Conservation (phyloP, 2,113 vertebrate genomes). For the Pterophyllum scalare region DNA sequence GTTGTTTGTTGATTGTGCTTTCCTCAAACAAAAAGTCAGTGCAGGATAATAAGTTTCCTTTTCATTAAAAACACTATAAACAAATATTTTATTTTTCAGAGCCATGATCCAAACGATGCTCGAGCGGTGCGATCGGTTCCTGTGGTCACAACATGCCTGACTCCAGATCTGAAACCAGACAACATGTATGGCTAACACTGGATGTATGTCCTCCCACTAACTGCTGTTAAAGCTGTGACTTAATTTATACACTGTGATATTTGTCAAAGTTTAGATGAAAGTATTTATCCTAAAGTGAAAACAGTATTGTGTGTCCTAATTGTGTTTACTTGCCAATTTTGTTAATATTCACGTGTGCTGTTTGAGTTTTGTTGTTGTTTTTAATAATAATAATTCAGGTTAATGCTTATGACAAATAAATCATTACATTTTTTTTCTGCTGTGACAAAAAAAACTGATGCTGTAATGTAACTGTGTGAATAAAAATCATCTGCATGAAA, state of each 20-base stretch:
- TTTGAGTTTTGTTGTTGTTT: not conserved
- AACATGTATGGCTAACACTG: conserved; percentile 1
- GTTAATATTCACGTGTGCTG: not conserved
- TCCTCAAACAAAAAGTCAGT: not conserved
- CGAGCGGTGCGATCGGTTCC: conserved; percentile 94
- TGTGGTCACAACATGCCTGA: conserved; percentile 96
- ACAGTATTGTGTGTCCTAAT: conserved; percentile 25
- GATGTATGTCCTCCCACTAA: conserved; percentile 9
- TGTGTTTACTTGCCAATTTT: not conserved
- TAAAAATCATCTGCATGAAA: conserved; percentile 39
- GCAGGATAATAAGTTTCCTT: not conserved
- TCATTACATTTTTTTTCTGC: not conserved
- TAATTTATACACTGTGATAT: conserved; percentile 45
- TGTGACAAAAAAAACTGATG: not conserved
- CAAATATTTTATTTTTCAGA: conserved; percentile 73
- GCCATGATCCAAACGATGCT: conserved; percentile 95
- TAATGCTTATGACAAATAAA: conserved; percentile 2
- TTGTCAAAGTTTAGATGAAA: not conserved
- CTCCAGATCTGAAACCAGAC: not conserved
- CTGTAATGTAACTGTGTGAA: conserved; percentile 48
- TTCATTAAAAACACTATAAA: not conserved
- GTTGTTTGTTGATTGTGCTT: not conserved
- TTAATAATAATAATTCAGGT: not conserved
- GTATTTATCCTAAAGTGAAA: not conserved
- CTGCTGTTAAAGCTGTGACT: conserved; percentile 24